phyloP scores from a whole-genome alignment of 2,113 vertebrate species.

The Delphinapterus leucas region DNA sequence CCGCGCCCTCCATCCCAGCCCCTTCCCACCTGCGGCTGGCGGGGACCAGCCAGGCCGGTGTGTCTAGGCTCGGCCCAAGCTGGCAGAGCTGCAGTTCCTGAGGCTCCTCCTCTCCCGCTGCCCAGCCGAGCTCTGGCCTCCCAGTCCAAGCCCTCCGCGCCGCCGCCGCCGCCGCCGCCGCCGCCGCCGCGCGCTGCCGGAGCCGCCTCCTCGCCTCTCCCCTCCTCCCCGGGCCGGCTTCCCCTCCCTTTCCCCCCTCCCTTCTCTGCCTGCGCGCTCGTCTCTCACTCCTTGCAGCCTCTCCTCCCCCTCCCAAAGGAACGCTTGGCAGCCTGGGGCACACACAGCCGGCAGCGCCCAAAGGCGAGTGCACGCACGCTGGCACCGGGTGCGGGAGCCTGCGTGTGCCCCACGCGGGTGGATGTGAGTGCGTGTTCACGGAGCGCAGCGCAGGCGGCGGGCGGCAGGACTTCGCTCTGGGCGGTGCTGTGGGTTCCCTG shows the following conservation, averaged over 20 bases:
- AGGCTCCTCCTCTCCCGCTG: conserved; percentile 46
- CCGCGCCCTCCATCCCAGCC: neutral
- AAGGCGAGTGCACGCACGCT: conserved; percentile 35
- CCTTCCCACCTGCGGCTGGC: conserved; percentile 75
- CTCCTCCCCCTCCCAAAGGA: conserved; percentile 57
- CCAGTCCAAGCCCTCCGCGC: conserved; percentile 64
- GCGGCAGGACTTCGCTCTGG: neutral
- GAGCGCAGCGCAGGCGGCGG: neutral
- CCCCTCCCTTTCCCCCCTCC: conserved; percentile 23
- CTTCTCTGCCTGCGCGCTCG: conserved; percentile 18
- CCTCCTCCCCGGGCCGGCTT: conserved; percentile 49
- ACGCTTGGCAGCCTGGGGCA: conserved; percentile 29
- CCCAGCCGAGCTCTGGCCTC: conserved; percentile 62
- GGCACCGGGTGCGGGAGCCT: neutral
- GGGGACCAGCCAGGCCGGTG: conserved; percentile 64
- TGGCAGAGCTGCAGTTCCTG: conserved; percentile 55
- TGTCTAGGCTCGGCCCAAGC: conserved; percentile 54
- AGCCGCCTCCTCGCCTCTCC: conserved; percentile 63
- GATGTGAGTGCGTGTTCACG: conserved; percentile 6
- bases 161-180: conserved; percentile 41
- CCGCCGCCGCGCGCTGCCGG: conserved; percentile 52
- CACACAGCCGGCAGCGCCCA: conserved; percentile 11
- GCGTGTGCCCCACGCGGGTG: conserved; percentile 4
- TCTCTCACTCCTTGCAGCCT: conserved; percentile 47
- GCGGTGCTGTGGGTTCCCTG: neutral